These are phyloP conservation scores for Pristionchus mayeri DNA, from an alignment of 2,888 invertebrate species.

Conservation along the genomic window DNA sequence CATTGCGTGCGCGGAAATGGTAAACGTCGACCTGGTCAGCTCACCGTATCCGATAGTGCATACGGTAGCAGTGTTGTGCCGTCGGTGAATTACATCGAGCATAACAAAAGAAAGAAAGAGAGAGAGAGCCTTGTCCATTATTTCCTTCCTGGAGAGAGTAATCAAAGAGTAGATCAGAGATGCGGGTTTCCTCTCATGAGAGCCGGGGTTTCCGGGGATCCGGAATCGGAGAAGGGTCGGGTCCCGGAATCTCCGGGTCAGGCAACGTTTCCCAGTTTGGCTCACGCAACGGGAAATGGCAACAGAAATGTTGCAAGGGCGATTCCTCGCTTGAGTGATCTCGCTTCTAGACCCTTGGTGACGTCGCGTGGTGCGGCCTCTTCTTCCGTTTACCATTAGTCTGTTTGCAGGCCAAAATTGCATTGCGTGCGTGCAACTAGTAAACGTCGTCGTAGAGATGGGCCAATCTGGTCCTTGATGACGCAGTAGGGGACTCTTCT, in stretches of 20 bases:
- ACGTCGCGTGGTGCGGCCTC: too few relatives aligned
- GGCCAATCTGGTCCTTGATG: neutral
- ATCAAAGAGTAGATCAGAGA: neutral
- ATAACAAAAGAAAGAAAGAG: neutral
- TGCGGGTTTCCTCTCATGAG: too few relatives aligned
- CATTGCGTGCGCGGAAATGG: neutral
- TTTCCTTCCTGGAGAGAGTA: neutral
- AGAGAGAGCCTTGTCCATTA: neutral
- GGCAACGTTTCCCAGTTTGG: neutral
- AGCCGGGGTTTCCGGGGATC: constrained; percentile 18
- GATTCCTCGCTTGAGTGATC: neutral
- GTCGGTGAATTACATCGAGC: neutral
- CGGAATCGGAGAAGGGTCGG: constrained; percentile 3
- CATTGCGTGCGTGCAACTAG: too few relatives aligned
- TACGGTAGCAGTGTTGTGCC: too few relatives aligned
- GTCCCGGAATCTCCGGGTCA: neutral
- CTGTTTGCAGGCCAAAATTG: too few relatives aligned
- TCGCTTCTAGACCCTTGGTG: too few relatives aligned
- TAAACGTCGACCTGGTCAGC: neutral
- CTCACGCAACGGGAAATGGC: too few relatives aligned
- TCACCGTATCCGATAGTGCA: too few relatives aligned
- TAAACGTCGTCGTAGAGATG: too few relatives aligned
- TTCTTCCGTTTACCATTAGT: too few relatives aligned
- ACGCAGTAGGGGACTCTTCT: too few relatives aligned
- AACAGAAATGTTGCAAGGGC: neutral